Conservation (phyloP, 1,140 invertebrate species). For the Neoseiulus cucumeris region DNA sequence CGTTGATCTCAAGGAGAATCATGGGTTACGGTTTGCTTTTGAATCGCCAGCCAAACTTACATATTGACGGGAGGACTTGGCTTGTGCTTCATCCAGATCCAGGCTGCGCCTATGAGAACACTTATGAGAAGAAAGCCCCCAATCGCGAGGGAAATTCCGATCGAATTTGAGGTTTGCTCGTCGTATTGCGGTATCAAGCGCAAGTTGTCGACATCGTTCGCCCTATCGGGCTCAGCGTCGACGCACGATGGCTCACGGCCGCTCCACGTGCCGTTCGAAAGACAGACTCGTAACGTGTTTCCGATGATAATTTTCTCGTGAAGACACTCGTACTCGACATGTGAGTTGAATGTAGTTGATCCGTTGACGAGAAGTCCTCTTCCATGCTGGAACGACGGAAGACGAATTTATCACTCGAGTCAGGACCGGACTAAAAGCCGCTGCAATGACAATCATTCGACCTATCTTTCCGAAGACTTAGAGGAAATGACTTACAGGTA, state of each 20-base stretch:
- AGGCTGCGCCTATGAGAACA: slow-evolving; percentile 23
- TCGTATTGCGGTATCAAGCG: slow-evolving; percentile 17
- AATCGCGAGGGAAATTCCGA: slow-evolving; percentile 28
- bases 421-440: slow-evolving; percentile 21
- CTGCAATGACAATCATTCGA: slow-evolving; percentile 37
- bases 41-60: background rate
- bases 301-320: slow-evolving; percentile 59
- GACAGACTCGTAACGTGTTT: slow-evolving; percentile 36
- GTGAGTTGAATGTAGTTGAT: slow-evolving; percentile 53
- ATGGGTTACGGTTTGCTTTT: too few relatives aligned
- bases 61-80: slow-evolving; percentile 4
- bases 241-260: slow-evolving; percentile 20
- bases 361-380: slow-evolving; percentile 63
- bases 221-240: slow-evolving; percentile 14
- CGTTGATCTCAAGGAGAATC: too few relatives aligned
- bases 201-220: slow-evolving; percentile 15
- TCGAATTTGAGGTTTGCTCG: slow-evolving; percentile 21
- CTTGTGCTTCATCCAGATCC: slow-evolving; percentile 24
- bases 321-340: slow-evolving; percentile 67
- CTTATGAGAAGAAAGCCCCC: slow-evolving; percentile 24
- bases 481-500: background rate
- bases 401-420: background rate
- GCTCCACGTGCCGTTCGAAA: slow-evolving; percentile 19
- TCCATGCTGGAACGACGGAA: slow-evolving; percentile 58
- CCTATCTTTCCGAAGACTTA: too few relatives aligned